phyloP scores from a whole-genome alignment of 1,140 invertebrate species.

The Dermatophagoides farinae region DNA sequence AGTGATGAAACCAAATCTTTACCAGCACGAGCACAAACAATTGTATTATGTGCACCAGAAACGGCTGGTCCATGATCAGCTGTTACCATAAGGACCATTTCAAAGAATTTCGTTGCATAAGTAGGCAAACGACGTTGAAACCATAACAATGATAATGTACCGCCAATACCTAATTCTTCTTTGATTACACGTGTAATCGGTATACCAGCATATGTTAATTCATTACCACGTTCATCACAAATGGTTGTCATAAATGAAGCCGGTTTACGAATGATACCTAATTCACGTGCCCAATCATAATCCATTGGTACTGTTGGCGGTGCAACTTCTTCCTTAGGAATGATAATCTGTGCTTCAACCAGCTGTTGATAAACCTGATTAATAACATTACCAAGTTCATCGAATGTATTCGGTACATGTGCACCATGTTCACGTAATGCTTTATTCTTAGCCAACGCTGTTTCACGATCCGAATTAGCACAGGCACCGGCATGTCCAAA shows the following conservation, averaged over 20 bases:
- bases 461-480: constrained; percentile 84
- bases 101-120: constrained; percentile 91
- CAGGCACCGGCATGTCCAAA: constrained; percentile 98
- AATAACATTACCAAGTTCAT: constrained; percentile 62
- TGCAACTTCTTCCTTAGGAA: constrained; percentile 69
- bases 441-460: constrained; percentile 75
- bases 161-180: constrained; percentile 71
- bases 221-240: constrained; percentile 95
- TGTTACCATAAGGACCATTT: constrained; percentile 97
- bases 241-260: constrained; percentile 99
- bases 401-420: constrained; percentile 75
- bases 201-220: constrained; percentile 92
- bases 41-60: constrained; percentile 95
- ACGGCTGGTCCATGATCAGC: constrained; percentile 98
- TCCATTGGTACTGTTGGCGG: constrained; percentile 99
- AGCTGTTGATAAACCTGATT: constrained; percentile 52
- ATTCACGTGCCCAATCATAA: constrained; percentile 91
- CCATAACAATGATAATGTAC: constrained; percentile 90
- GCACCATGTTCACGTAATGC: constrained; percentile 62
- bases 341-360: constrained; percentile 57
- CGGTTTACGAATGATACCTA: constrained; percentile 92
- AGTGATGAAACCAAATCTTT: constrained; percentile 94
- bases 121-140: constrained; percentile 86
- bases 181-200: constrained; percentile 72
- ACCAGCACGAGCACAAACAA: constrained; percentile 92